phyloP scores from a whole-genome alignment of 2,797 vertebrate species.

The Callimico goeldii region DNA sequence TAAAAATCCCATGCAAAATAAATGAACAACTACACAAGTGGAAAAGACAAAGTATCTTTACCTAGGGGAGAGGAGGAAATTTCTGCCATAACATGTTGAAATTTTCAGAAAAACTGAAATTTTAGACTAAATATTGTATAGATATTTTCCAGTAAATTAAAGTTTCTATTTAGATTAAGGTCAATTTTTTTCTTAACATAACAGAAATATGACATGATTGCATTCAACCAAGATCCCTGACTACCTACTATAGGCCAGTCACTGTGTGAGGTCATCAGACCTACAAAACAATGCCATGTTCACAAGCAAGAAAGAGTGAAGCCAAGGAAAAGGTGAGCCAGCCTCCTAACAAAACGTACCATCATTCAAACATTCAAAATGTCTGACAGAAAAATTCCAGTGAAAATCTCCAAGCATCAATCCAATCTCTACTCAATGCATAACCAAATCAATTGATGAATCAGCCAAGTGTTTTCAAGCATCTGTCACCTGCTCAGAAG shows the following conservation, averaged over 20 bases:
- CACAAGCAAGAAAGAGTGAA: not conserved
- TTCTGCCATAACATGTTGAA: not conserved
- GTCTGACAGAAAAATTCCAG: not conserved
- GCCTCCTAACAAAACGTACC: not conserved
- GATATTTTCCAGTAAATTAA: not conserved
- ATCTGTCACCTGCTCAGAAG: not conserved
- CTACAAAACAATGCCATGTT: not conserved
- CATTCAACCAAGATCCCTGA: not conserved
- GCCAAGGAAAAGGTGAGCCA: not conserved
- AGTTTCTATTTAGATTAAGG: constrained; percentile 26
- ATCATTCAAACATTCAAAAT: not conserved
- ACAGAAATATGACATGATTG: not conserved
- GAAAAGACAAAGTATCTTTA: constrained; percentile 10
- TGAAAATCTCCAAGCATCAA: not conserved
- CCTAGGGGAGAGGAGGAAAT: not conserved
- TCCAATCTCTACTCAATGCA: not conserved
- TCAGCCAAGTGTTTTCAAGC: not conserved
- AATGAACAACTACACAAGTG: not conserved
- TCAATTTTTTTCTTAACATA: not conserved
- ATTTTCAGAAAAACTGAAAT: constrained; percentile 15
- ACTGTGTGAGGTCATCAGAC: not conserved
- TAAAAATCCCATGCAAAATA: constrained; percentile 13
- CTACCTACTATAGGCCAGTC: not conserved
- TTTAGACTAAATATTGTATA: constrained; percentile 27
- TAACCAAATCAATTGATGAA: not conserved